Conservation (phyloP, 2,113 vertebrate genomes). For the Guaruba guarouba region DNA sequence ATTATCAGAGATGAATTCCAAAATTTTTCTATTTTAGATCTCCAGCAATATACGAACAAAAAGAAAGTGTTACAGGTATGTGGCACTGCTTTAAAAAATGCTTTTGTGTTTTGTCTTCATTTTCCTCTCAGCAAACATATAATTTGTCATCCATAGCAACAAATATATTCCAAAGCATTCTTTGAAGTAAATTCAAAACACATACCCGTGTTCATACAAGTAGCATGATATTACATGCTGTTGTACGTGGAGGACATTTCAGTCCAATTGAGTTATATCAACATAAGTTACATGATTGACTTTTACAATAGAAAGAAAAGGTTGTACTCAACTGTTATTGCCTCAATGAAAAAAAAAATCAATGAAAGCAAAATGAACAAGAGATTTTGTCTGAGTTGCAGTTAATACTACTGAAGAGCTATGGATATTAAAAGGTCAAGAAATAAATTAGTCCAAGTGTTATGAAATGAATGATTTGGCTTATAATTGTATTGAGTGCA, state of each 20-base stretch:
- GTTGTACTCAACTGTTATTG: slow-evolving; percentile 90
- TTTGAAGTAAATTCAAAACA: slow-evolving; percentile 1
- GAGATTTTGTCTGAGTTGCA: slow-evolving; percentile 84
- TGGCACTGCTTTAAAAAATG: neutral
- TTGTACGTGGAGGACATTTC: slow-evolving; percentile 59
- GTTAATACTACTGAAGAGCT: slow-evolving; percentile 86
- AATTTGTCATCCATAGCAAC: neutral
- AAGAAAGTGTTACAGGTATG: neutral
- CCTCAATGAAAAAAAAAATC: slow-evolving; percentile 90
- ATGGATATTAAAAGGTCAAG: slow-evolving; percentile 84
- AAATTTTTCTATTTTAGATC: neutral
- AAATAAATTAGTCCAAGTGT: slow-evolving; percentile 80
- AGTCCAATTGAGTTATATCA: slow-evolving; percentile 57
- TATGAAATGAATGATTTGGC: slow-evolving; percentile 83
- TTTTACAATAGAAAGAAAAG: slow-evolving; percentile 87
- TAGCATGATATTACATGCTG: neutral
- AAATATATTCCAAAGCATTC: neutral
- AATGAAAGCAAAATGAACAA: slow-evolving; percentile 94
- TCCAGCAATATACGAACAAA: neutral
- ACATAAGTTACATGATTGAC: slow-evolving; percentile 82
- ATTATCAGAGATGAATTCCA: neutral
- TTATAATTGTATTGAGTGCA: slow-evolving; percentile 82
- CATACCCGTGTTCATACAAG: slow-evolving; percentile 4
- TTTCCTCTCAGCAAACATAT: neutral
- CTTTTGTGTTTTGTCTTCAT: neutral